phyloP scores from a whole-genome alignment of 2,888 invertebrate species.

The Zootermopsis nevadensis region DNA sequence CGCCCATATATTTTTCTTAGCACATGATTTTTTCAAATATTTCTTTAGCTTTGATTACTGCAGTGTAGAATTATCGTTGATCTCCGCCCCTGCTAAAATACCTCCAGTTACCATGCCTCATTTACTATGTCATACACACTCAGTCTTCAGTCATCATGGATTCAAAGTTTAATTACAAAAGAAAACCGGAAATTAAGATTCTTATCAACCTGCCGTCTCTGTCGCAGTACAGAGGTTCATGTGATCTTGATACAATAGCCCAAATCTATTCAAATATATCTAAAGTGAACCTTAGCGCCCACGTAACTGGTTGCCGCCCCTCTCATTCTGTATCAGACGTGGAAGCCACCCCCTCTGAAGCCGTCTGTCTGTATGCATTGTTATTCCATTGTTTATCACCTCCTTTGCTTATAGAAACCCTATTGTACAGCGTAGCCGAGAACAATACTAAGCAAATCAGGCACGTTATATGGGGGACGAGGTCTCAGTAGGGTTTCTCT shows the following conservation, averaged over 20 bases:
- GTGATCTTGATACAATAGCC: conserved; percentile 22
- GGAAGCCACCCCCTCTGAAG: not conserved
- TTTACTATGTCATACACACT: not conserved
- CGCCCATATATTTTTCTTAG: too few species aligned
- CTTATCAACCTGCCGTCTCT: conserved; percentile 12
- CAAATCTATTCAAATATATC: conserved; percentile 29
- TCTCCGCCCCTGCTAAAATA: too few species aligned
- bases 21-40: too few species aligned
- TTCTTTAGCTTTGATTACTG: too few species aligned
- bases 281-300: conserved; percentile 9
- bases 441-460: conserved; percentile 25
- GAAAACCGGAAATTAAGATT: conserved; percentile 40
- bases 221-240: not conserved
- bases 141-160: conserved; percentile 13
- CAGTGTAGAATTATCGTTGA: too few species aligned
- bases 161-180: conserved; percentile 25
- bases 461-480: conserved; percentile 6
- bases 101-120: not conserved
- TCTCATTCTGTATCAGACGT: conserved; percentile 11
- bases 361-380: conserved; percentile 26
- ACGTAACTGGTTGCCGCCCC: not conserved
- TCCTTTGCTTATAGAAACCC: conserved; percentile 30
- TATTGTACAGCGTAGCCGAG: not conserved
- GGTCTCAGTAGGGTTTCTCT: conserved; percentile 33
- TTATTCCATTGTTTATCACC: conserved; percentile 40